Evolutionary conservation across 53 echinoderm and acorn worm species (phyloP).

Genomic region (Zoroaster sp.): DNA sequence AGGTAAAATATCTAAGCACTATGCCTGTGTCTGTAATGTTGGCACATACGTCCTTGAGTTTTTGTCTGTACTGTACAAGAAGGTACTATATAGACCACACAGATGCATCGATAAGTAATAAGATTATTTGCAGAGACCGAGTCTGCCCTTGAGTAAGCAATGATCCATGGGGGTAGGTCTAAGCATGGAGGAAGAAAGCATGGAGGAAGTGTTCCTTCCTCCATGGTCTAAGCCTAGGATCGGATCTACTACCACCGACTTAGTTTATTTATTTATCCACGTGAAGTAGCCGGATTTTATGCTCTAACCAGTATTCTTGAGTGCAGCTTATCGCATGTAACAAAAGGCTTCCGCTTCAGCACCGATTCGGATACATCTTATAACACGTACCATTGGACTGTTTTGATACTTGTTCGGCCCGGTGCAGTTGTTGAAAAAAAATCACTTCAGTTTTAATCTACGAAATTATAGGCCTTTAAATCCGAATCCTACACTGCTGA

Average conservation of each 20-base stretch:
- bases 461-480: not conserved
- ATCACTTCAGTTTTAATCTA: not conserved
- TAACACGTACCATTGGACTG: not conserved
- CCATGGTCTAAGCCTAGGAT: not conserved
- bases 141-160: not conserved
- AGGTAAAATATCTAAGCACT: too few relatives aligned
- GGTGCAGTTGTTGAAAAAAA: not conserved
- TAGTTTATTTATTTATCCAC: constrained; percentile 13
- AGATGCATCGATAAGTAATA: not conserved
- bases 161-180: not conserved
- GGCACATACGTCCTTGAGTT: not conserved
- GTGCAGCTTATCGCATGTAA: not conserved
- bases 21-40: too few relatives aligned
- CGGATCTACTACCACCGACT: not conserved
- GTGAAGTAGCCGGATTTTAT: not conserved
- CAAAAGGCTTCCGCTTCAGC: not conserved
- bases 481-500: not conserved
- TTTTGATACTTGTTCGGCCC: not conserved
- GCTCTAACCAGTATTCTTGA: not conserved
- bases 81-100: not conserved
- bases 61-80: not conserved
- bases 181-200: too few relatives aligned
- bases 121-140: not conserved
- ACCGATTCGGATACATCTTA: not conserved
- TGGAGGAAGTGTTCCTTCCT: not conserved